phyloP scores from a whole-genome alignment of 2,113 vertebrate species.

The Erinaceus europaeus region DNA sequence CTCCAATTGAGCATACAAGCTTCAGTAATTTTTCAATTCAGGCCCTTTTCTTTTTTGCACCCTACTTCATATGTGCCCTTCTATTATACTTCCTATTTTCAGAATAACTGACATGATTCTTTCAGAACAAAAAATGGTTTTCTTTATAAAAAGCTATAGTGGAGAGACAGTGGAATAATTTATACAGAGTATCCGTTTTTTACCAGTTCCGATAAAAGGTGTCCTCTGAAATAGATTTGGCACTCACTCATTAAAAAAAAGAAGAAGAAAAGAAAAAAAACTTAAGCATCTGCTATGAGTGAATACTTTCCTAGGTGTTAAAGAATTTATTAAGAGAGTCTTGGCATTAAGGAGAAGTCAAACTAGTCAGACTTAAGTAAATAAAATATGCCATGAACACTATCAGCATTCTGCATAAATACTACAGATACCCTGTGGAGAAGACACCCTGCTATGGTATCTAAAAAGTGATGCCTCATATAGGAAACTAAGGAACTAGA shows the following conservation, averaged over 20 bases:
- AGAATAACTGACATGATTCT: slow-evolving; percentile 11
- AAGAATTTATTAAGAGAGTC: background rate
- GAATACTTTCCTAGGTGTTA: background rate
- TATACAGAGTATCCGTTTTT: slow-evolving; percentile 17
- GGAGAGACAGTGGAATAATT: slow-evolving; percentile 1
- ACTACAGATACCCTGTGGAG: background rate
- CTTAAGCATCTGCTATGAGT: background rate
- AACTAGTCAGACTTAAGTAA: background rate
- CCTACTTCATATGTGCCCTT: background rate
- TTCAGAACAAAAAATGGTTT: slow-evolving; percentile 21
- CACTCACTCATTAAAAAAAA: background rate
- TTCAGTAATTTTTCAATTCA: slow-evolving; percentile 14
- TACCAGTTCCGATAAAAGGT: background rate
- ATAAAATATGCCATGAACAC: background rate
- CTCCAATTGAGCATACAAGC: background rate
- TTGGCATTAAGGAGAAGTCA: background rate
- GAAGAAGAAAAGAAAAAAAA: no score
- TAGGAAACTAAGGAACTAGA: background rate
- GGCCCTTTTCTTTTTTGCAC: background rate
- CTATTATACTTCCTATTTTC: background rate
- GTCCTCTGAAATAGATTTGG: background rate
- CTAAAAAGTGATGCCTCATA: background rate
- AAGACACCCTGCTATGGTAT: background rate
- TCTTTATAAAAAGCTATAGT: slow-evolving; percentile 8
- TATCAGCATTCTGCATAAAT: background rate